Conservation (phyloP, 2,113 vertebrate species). For the Noturus placidus region DNA sequence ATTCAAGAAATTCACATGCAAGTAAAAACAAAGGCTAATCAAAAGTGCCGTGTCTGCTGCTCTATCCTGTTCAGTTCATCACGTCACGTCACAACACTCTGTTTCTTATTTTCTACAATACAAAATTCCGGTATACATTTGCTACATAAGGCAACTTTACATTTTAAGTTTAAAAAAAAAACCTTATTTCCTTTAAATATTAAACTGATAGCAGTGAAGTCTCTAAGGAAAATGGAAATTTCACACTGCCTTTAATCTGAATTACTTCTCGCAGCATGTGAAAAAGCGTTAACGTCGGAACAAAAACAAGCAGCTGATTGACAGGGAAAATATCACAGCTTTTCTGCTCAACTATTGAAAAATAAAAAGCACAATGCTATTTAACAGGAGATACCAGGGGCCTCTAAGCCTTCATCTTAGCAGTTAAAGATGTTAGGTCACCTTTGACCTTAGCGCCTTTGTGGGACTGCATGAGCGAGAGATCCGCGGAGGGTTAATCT, state of each 20-base stretch:
- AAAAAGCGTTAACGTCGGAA: neutral
- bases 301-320: slow-evolving; percentile 23
- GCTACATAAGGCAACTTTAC: neutral
- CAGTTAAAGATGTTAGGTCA: slow-evolving; percentile 43
- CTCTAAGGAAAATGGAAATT: neutral
- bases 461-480: slow-evolving; percentile 19
- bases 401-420: slow-evolving; percentile 36
- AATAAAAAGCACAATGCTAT: slow-evolving; percentile 30
- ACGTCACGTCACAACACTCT: neutral
- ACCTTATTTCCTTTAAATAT: neutral
- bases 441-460: slow-evolving; percentile 50
- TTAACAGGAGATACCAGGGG: slow-evolving; percentile 26
- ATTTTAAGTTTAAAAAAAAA: neutral
- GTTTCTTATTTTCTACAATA: slow-evolving; percentile 4
- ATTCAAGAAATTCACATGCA: neutral
- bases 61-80: neutral
- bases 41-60: neutral
- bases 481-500: slow-evolving; percentile 45
- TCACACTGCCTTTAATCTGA: neutral
- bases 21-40: neutral
- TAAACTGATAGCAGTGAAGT: neutral
- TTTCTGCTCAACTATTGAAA: neutral
- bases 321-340: slow-evolving; percentile 30
- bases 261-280: slow-evolving; percentile 6
- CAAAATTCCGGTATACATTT: neutral